Evolutionary conservation across 2,888 invertebrate species (phyloP).

Genomic region (Phyllotreta striolata): DNA sequence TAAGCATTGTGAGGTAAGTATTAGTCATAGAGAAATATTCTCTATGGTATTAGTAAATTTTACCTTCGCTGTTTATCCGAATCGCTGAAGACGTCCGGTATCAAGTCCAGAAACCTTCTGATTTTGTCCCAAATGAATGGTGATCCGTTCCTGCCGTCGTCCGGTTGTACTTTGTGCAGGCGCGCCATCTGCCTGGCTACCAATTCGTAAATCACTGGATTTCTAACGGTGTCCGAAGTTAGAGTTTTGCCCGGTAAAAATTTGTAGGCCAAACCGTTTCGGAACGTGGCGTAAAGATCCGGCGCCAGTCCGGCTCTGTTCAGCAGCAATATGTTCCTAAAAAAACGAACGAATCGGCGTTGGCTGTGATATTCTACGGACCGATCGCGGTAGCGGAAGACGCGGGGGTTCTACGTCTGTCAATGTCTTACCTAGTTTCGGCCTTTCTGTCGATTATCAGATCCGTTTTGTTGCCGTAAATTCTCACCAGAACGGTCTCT

Average conservation of each 20-base stretch:
- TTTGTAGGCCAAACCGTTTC: conserved; percentile 93
- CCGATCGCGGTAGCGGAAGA: neutral
- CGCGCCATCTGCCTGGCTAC: conserved; percentile 85
- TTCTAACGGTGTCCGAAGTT: conserved; percentile 69
- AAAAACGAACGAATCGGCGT: conserved; percentile 37
- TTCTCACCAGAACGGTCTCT: conserved; percentile 84
- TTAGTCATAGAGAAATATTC: no score
- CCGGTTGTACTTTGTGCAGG: conserved; percentile 73
- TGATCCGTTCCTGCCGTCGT: conserved; percentile 55
- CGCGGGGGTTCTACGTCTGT: no score
- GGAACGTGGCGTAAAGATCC: conserved; percentile 86
- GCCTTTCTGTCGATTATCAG: conserved; percentile 87
- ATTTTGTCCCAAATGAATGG: conserved; percentile 82
- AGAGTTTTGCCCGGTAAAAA: conserved; percentile 85
- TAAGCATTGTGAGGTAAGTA: no score
- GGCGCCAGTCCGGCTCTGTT: conserved; percentile 83
- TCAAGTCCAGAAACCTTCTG: conserved; percentile 75
- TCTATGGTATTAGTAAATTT: no score
- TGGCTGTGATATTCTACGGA: no score
- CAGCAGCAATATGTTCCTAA: conserved; percentile 67
- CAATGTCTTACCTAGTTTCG: conserved; percentile 71
- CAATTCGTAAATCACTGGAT: conserved; percentile 73
- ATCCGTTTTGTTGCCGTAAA: conserved; percentile 95
- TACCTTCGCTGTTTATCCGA: conserved; percentile 29
- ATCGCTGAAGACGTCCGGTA: conserved; percentile 76